Base-by-base conservation (phyloP, 92 coral and sea anemone species). In the Isaurus tuberculatus region DNA sequence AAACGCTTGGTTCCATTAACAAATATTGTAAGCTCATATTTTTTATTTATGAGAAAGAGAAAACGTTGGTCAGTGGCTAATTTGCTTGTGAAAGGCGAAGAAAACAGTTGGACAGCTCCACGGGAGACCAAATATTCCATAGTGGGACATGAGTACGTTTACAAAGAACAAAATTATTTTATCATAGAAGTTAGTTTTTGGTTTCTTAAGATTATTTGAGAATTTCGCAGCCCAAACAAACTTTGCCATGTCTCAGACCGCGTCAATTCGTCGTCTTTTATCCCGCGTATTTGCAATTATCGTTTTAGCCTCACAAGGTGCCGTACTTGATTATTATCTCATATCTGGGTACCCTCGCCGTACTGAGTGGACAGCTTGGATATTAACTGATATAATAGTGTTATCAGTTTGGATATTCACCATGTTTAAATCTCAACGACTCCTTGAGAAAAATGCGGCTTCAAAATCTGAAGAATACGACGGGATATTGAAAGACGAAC, bases 401-500 rank as follows among this genome's bases (percentile, higher is more conserved):
- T 34, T 92, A 7, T 65, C 36, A 8, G 81, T 91, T 40, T 95
- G 98, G 98, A 63, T 91, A 8, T 69, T 90, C 16, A 91, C 97
- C 13, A 92, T 95, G 98, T 44, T 92, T 49, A 77, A 90, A 74
- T 91, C 98, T 26, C 90, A 90, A 43, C 84, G 91, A 67, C 91
- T 88, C 61, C 89, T 91, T 16, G 63, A 75, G 22, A 88, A 79
- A 33, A 92, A 83, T 15, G 44, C 15, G 10, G 85, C 79, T 14
- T 65, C 74, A 48, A 85, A 82, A 84, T 29, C 25, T 31, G 57
- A 65, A 37, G 53, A 11, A 14, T 19, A 28, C 31, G 43, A 75
- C 36, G 75, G 80, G 1, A 25, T 72, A 26, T 15, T 58, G 25
- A 81, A 87, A 28, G 95, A 95, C 73, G 98, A 89, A 30, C 88